phyloP scores from a whole-genome alignment of 2,113 vertebrate genomes.

The Tylochromis polylepis region DNA sequence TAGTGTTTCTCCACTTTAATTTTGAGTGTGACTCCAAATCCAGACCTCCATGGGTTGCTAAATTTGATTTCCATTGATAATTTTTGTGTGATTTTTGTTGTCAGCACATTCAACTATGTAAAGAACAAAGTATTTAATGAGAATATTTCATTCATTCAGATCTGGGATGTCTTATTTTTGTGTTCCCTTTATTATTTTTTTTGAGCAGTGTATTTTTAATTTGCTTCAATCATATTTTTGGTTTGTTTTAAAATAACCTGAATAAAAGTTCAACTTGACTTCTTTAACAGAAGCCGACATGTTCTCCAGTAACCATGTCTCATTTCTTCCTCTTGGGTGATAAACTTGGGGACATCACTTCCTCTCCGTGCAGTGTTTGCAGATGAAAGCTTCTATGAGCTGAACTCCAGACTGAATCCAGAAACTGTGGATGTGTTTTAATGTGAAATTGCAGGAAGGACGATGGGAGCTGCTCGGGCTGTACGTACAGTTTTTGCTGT shows the following conservation, averaged over 20 bases:
- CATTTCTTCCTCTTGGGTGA: not conserved
- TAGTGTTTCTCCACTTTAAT: too few species aligned
- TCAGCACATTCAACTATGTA: too few species aligned
- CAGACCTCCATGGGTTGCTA: too few species aligned
- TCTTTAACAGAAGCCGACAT: not conserved
- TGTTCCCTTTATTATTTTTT: too few species aligned
- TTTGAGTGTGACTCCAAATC: too few species aligned
- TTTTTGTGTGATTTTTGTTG: too few species aligned
- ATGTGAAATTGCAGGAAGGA: slow-evolving; percentile 25
- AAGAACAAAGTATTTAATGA: too few species aligned
- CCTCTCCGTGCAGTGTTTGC: not conserved
- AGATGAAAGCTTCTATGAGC: not conserved
- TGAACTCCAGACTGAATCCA: not conserved
- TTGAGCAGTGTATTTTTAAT: too few species aligned
- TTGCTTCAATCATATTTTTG: not conserved
- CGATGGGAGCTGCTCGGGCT: not conserved
- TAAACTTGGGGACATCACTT: not conserved
- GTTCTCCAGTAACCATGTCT: not conserved
- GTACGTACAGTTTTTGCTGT: not conserved
- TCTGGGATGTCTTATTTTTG: too few species aligned
- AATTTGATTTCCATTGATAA: too few species aligned
- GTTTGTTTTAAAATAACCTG: not conserved
- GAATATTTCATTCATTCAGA: too few species aligned
- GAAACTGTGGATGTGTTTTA: slow-evolving; percentile 36
- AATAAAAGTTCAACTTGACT: not conserved